These are phyloP conservation scores for Euwallacea similis DNA, from an alignment of 1,140 invertebrate species.

Conservation along the genomic window DNA sequence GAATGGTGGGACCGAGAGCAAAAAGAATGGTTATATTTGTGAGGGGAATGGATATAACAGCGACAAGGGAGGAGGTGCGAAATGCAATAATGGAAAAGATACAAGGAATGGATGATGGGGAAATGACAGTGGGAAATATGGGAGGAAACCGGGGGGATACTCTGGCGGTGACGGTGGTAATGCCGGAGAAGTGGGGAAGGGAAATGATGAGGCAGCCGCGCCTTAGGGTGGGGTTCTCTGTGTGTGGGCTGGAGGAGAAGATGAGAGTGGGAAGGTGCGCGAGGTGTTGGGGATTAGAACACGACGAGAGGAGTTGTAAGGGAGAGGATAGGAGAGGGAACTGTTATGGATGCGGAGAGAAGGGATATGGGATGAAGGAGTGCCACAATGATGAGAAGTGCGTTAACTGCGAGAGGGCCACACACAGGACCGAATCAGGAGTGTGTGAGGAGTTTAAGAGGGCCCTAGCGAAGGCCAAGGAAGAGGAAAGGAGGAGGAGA, in stretches of 20 bases:
- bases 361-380: constrained; percentile 3
- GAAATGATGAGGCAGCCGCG: neutral
- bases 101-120: neutral
- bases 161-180: constrained; percentile 9
- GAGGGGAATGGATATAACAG: constrained; percentile 19
- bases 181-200: constrained; percentile 5
- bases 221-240: neutral
- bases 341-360: constrained; percentile 33
- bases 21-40: neutral
- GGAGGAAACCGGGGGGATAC: neutral
- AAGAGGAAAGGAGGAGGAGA: too few relatives aligned
- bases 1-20: neutral
- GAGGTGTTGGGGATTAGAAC: constrained; percentile 34
- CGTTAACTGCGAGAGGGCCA: too few relatives aligned
- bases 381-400: too few relatives aligned
- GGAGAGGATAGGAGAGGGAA: constrained; percentile 17
- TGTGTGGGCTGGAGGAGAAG: constrained; percentile 18
- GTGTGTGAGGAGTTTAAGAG: too few relatives aligned
- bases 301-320: constrained; percentile 20
- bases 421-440: too few relatives aligned
- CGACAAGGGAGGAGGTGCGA: constrained; percentile 10
- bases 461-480: too few relatives aligned
- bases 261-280: constrained; percentile 25
- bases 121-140: neutral
- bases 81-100: neutral